A percentile compares a stretch with the other conserved stretches of the same genome.
phyloP scores from a whole-genome alignment of 2,888 invertebrate genomes.

The Drosophila imparisetae region DNA sequence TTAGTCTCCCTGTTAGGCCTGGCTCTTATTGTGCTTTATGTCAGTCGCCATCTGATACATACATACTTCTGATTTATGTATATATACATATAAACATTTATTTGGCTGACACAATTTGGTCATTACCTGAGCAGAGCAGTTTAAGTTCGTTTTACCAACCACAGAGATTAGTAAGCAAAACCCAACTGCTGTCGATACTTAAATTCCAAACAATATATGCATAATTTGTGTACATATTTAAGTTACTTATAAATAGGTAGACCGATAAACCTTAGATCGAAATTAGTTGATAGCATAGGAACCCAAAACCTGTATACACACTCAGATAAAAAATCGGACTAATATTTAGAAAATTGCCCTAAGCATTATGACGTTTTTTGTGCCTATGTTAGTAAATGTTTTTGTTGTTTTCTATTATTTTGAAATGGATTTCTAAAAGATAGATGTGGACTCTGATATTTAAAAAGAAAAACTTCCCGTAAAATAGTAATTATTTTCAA shows the following conservation, averaged over 20 bases:
- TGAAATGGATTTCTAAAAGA: background rate
- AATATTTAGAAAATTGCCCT: background rate
- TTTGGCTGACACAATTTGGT: slow-evolving; percentile 72
- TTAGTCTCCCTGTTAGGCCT: background rate
- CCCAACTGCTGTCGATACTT: slow-evolving; percentile 10
- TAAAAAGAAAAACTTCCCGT: background rate
- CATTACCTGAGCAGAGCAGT: slow-evolving; percentile 58
- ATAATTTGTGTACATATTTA: slow-evolving; percentile 5
- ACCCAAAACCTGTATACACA: background rate
- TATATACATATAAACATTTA: slow-evolving; percentile 3
- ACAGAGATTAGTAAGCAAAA: slow-evolving; percentile 52
- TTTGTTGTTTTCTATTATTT: background rate
- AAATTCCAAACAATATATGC: slow-evolving; percentile 15
- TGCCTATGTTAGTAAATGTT: background rate
- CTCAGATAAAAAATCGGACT: background rate
- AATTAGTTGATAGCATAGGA: background rate
- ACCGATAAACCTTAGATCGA: background rate
- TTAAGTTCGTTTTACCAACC: slow-evolving; percentile 18
- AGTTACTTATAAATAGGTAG: background rate
- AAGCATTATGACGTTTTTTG: background rate
- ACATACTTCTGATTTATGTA: background rate
- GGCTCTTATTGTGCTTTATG: background rate
- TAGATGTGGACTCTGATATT: background rate
- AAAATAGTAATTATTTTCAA: background rate
- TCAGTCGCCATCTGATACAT: slow-evolving; percentile 38